A percentile compares a stretch with the other conserved stretches of the same genome.
phyloP scores from a whole-genome alignment of 2,113 vertebrate species.

The Dermatemys mawii region DNA sequence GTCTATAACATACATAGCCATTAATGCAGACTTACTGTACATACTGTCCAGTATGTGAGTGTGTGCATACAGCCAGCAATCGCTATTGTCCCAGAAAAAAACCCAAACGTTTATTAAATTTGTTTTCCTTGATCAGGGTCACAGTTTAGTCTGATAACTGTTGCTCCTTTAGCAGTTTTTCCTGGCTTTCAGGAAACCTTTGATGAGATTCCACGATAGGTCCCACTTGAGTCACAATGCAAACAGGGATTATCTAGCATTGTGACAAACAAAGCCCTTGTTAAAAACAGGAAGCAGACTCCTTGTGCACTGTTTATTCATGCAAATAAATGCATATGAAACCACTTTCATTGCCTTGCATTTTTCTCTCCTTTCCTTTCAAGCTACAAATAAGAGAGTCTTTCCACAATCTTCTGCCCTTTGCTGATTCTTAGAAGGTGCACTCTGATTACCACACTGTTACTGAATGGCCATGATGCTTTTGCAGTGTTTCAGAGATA shows the following conservation, averaged over 20 bases:
- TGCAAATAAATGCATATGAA: neutral
- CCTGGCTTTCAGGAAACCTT: neutral
- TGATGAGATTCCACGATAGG: neutral
- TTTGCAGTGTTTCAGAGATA: neutral
- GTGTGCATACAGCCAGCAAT: accelerated
- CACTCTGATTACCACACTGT: neutral
- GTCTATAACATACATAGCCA: neutral
- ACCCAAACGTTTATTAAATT: neutral
- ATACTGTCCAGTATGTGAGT: accelerated
- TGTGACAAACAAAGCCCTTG: neutral
- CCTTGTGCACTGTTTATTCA: neutral
- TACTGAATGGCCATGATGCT: accelerated
- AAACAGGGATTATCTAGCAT: neutral
- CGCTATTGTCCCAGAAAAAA: neutral
- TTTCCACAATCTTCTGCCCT: neutral
- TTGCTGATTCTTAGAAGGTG: accelerated
- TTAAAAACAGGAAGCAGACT: neutral
- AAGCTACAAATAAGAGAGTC: neutral
- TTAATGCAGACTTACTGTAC: neutral
- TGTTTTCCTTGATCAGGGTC: neutral
- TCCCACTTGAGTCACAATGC: neutral
- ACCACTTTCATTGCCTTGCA: neutral
- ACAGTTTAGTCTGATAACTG: neutral
- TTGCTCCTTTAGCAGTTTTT: neutral
- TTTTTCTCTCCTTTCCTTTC: neutral